Evolutionary conservation across 1,140 invertebrate species (phyloP), one percentile per base, ranked within the genome.

Genomic region (Phthorimaea operculella): DNA sequence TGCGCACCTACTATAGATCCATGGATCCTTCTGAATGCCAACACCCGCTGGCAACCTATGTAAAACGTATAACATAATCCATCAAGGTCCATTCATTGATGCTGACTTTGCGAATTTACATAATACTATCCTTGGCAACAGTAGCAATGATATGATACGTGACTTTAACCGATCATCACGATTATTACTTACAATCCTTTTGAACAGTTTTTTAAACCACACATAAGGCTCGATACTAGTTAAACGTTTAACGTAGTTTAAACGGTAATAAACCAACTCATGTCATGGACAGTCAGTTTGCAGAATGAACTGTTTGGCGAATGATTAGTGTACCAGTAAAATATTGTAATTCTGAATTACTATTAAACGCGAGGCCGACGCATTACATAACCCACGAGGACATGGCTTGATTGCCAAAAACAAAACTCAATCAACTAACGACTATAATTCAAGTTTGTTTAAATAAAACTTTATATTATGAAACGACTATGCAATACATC

Each of bases 361-460:
- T 59, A 62, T 63, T 70, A 67, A 72, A 68, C 58, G 56, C 70
- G 62, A 72, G 70, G 71, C 69, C 62, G 59, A 64, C 64, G 68
- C 63, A 57, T 78, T 78, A 75, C 73, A 78, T 74, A 76, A 78
- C 54, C 55, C 59, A 55, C 59, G 68, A 73, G 70, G 70, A 68
- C 66, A 51, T 42, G 59, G 44, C 36, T 57, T 55, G 51, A 64
- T 74, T 79, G 67, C 68, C 63, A 72, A 74, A 68, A 75, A 52
- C 60, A 63, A 69, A 74, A 72, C 62, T 17, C 58, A 64, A 71
- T 17, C 59, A 64, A 72, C 66, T 57, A 68, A 58, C 44, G 16
- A 15, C 44, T 47, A 16, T 16, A 47, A 47, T 47, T 16, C 11
- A 15, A 15, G 15, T 47, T 47, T 47, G n/a, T 17, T 14, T 47